A percentile compares a stretch with the other conserved stretches of the same genome.
Conservation (phyloP, 1,140 invertebrate species). For the Babylonia areolata region DNA sequence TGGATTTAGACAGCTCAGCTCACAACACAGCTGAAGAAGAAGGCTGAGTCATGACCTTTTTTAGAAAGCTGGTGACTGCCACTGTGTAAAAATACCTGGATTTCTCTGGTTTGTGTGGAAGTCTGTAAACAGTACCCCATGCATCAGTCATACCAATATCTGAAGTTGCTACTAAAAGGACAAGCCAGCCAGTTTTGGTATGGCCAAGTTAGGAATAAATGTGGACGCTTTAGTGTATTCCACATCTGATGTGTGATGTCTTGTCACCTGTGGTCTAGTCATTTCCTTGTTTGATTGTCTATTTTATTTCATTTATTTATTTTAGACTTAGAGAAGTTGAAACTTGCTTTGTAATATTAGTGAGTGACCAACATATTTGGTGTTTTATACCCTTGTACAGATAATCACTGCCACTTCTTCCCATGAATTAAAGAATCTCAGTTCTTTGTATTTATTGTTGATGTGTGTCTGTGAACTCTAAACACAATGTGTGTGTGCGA, state of each 20-base stretch:
- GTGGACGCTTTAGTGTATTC: neutral
- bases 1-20: too few species aligned
- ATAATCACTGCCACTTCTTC: neutral
- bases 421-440: neutral
- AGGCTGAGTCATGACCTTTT: too few species aligned
- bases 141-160: too few species aligned
- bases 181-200: too few species aligned
- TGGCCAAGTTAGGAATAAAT: neutral
- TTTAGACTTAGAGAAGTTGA: too few species aligned
- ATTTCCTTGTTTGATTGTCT: neutral
- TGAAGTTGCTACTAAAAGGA: too few species aligned
- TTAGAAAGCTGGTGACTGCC: too few species aligned
- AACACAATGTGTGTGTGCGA: neutral
- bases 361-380: neutral
- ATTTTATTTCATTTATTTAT: neutral
- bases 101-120: too few species aligned
- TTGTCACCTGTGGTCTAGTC: neutral
- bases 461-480: neutral
- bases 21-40: too few species aligned
- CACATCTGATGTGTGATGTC: neutral
- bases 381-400: constrained; percentile 4
- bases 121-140: too few species aligned
- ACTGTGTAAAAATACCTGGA: too few species aligned
- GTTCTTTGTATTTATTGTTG: neutral
- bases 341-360: neutral